Conservation (phyloP, 2,888 invertebrate genomes). For the Oscheius sp. region DNA sequence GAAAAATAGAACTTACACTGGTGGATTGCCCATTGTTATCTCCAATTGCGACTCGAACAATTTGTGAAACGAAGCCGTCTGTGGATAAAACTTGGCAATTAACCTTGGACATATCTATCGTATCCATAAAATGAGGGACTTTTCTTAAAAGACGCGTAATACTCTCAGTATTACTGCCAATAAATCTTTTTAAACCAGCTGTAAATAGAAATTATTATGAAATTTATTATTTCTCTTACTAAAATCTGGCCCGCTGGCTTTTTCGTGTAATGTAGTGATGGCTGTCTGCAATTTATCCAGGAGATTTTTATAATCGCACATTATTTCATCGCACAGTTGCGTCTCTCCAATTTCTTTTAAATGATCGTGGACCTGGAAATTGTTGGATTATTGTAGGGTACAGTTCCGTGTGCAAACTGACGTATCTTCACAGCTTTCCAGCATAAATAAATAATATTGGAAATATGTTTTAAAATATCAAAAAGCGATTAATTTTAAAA, state of each 20-base stretch:
- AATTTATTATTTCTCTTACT: not conserved
- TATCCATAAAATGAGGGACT: conserved; percentile 16
- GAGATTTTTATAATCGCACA: conserved; percentile 17
- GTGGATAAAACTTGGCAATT: conserved; percentile 42
- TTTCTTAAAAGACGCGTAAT: conserved; percentile 13
- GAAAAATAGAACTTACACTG: too few relatives aligned
- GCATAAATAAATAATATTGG: not conserved
- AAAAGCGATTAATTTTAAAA: not conserved
- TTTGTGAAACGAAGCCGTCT: conserved; percentile 56
- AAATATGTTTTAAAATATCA: not conserved
- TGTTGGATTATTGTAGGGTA: not conserved
- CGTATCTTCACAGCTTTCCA: too few relatives aligned
- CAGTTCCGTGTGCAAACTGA: not conserved
- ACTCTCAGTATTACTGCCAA: conserved; percentile 12
- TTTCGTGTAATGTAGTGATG: not conserved
- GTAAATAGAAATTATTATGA: not conserved
- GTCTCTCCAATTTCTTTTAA: not conserved
- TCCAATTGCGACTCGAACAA: conserved; percentile 43
- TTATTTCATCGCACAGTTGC: conserved; percentile 5
- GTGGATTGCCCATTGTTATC: conserved; percentile 24
- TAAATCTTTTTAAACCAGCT: conserved; percentile 15
- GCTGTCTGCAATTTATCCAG: not conserved
- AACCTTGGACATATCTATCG: conserved; percentile 19
- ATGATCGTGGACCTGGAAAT: conserved; percentile 24
- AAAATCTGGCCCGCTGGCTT: conserved; percentile 12